These are phyloP conservation scores for Chrysodeixis includens DNA, from an alignment of 2,888 invertebrate species.

Conservation along the genomic window DNA sequence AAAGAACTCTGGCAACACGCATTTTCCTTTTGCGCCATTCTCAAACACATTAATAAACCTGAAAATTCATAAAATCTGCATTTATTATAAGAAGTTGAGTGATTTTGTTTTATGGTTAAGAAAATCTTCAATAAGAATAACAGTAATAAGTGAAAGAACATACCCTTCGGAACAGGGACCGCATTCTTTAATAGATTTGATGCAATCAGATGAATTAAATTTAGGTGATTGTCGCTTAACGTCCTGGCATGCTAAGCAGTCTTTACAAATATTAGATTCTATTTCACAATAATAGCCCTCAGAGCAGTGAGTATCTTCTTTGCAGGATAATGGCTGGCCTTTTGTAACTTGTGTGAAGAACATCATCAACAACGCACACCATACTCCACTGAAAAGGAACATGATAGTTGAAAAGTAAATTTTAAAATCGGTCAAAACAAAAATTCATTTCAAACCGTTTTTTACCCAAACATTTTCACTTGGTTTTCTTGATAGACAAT, in stretches of 20 bases:
- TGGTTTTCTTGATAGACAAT: background rate
- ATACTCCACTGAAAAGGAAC: conserved; percentile 15
- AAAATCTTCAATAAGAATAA: background rate
- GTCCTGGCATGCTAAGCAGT: conserved; percentile 69
- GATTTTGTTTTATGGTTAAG: too few species aligned
- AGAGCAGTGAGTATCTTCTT: conserved; percentile 66
- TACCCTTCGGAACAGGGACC: conserved; percentile 50
- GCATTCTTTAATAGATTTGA: conserved; percentile 31
- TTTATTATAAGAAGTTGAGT: too few species aligned
- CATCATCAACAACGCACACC: conserved; percentile 17
- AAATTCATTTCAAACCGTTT: background rate
- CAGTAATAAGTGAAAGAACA: conserved; percentile 3
- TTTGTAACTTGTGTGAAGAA: conserved; percentile 11
- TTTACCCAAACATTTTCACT: conserved; percentile 42
- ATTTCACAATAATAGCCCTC: conserved; percentile 67
- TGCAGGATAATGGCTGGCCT: conserved; percentile 56
- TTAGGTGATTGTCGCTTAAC: conserved; percentile 61
- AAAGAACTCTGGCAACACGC: conserved; percentile 33
- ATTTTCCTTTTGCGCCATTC: conserved; percentile 33
- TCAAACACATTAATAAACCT: conserved; percentile 40
- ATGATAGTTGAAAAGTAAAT: background rate
- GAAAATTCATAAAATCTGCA: conserved; percentile 20
- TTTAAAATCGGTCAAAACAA: background rate
- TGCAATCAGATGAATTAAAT: conserved; percentile 26
- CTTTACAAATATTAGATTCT: conserved; percentile 58